These are phyloP conservation scores for Campoplex capitator DNA, from an alignment of 2,888 invertebrate species.

Conservation along the genomic window DNA sequence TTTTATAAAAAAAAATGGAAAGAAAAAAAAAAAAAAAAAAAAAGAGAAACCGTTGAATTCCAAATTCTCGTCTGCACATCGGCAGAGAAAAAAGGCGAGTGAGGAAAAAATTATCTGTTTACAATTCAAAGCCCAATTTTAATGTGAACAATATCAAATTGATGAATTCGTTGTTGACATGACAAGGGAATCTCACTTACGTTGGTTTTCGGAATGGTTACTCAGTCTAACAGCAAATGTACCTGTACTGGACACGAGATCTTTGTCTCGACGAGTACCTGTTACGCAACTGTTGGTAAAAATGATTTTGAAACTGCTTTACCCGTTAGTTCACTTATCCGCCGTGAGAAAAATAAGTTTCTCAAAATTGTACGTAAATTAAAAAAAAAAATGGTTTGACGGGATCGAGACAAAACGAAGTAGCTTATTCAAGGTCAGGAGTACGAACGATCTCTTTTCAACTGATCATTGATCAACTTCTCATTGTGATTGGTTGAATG, in stretches of 20 bases:
- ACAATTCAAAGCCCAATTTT: no score
- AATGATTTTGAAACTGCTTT: neutral
- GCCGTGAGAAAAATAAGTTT: neutral
- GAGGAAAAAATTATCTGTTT: no score
- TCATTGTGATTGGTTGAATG: neutral
- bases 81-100: neutral
- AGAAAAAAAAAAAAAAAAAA: neutral
- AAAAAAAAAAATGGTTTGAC: neutral
- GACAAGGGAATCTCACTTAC: neutral
- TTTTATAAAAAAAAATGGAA: neutral
- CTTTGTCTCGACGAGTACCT: neutral
- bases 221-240: neutral
- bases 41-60: neutral
- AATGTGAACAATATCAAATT: no score
- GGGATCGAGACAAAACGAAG: neutral
- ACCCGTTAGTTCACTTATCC: neutral
- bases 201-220: neutral
- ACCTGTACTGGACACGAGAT: neutral
- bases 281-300: neutral
- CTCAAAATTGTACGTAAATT: neutral
- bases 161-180: no score
- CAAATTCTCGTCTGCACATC: neutral
- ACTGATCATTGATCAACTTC: neutral
- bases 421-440: neutral
- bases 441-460: neutral